These are phyloP conservation scores for Rattus rattus DNA, from an alignment of 2,113 vertebrate species.

Conservation along the genomic window DNA sequence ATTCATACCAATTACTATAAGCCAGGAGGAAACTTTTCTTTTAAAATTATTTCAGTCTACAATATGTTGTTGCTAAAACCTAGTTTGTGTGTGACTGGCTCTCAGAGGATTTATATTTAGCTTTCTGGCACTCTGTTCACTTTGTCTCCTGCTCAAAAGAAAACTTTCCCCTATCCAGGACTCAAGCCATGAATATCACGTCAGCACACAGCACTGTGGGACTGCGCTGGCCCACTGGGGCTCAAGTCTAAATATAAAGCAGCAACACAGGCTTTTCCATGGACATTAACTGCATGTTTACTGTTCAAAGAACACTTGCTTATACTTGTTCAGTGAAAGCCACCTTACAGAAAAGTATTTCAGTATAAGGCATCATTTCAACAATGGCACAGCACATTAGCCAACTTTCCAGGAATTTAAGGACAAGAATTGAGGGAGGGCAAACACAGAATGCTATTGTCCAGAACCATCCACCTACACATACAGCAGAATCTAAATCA, in stretches of 20 bases:
- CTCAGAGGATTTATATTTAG: conserved; percentile 72
- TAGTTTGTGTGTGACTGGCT: conserved; percentile 6
- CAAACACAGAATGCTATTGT: not conserved
- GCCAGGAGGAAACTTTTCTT: conserved; percentile 29
- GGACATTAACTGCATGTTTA: not conserved
- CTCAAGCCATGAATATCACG: not conserved
- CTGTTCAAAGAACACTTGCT: not conserved
- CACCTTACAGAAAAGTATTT: not conserved
- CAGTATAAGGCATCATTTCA: not conserved
- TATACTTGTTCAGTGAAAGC: not conserved
- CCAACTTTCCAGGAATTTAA: conserved; percentile 32
- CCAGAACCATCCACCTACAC: not conserved
- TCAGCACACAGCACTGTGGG: conserved; percentile 32
- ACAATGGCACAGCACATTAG: not conserved
- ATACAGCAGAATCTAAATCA: not conserved
- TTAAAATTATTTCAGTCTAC: conserved; percentile 60
- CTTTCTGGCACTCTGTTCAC: conserved; percentile 60
- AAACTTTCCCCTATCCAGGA: conserved; percentile 5
- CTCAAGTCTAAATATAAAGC: conserved; percentile 60
- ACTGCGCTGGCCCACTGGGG: not conserved
- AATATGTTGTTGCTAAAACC: conserved; percentile 33
- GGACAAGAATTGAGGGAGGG: not conserved
- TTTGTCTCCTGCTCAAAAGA: conserved; percentile 52
- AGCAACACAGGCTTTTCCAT: not conserved
- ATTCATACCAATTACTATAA: conserved; percentile 35